Conservation (phyloP, 2,113 vertebrate species). For the Noturus placidus region DNA sequence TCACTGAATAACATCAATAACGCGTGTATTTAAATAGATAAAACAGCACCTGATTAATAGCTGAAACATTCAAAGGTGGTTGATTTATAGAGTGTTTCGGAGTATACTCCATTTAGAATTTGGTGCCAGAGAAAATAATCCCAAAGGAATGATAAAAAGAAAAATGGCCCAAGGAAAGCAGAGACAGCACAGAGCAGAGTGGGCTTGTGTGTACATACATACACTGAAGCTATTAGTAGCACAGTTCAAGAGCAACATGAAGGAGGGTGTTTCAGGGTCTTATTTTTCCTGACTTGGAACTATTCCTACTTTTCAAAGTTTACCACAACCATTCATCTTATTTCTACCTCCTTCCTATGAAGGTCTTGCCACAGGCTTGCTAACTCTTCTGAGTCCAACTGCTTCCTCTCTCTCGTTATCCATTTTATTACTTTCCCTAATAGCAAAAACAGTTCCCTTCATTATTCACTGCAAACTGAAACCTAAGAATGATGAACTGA, state of each 20-base stretch:
- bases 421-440: slow-evolving; percentile 53
- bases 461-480: not conserved
- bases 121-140: slow-evolving; percentile 51
- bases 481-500: slow-evolving; percentile 8
- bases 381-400: slow-evolving; percentile 54
- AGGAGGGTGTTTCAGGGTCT: slow-evolving; percentile 45
- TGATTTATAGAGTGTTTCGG: slow-evolving; percentile 14
- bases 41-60: slow-evolving; percentile 3
- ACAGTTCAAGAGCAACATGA: slow-evolving; percentile 40
- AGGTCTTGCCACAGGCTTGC: slow-evolving; percentile 30
- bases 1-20: not conserved
- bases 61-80: slow-evolving; percentile 21
- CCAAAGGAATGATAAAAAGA: slow-evolving; percentile 45
- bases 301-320: slow-evolving; percentile 47
- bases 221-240: slow-evolving; percentile 36
- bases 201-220: slow-evolving; percentile 1
- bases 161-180: slow-evolving; percentile 50
- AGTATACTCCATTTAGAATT: slow-evolving; percentile 39
- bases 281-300: slow-evolving; percentile 47
- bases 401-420: slow-evolving; percentile 42
- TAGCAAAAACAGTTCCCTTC: slow-evolving; percentile 25
- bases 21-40: not conserved
- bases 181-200: slow-evolving; percentile 37
- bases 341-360: slow-evolving; percentile 28
- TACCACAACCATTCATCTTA: slow-evolving; percentile 50